A percentile compares a stretch with the other conserved stretches of the same genome.
These are phyloP conservation scores for Galleria mellonella DNA, from an alignment of 1,140 invertebrate genomes.

Conservation along the genomic window DNA sequence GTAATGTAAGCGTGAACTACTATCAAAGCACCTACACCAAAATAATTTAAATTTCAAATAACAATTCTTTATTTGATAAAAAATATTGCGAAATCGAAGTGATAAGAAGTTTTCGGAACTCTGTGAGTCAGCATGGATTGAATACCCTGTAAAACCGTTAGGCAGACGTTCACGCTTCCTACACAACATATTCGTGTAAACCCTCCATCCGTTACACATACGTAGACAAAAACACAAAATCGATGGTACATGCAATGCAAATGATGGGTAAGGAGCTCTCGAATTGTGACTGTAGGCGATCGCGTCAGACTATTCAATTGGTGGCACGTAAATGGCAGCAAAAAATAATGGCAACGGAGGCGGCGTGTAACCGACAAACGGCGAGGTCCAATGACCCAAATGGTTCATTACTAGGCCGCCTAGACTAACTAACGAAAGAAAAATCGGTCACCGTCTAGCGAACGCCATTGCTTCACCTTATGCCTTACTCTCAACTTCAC, in stretches of 20 bases:
- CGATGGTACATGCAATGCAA: slow-evolving; percentile 19
- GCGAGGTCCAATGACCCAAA: slow-evolving; percentile 71
- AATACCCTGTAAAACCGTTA: slow-evolving; percentile 32
- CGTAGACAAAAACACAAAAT: slow-evolving; percentile 23
- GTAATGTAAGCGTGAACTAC: too few relatives aligned
- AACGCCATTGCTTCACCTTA: slow-evolving; percentile 6
- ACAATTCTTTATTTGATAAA: too few relatives aligned
- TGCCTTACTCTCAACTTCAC: background rate
- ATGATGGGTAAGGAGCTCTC: slow-evolving; percentile 18
- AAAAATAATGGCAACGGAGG: slow-evolving; percentile 61
- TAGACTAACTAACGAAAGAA: slow-evolving; percentile 58
- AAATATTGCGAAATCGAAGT: background rate
- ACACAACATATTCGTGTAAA: slow-evolving; percentile 26
- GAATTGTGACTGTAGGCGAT: slow-evolving; percentile 26
- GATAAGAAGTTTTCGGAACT: too few relatives aligned
- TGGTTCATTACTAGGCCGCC: slow-evolving; percentile 57
- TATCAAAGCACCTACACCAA: too few relatives aligned
- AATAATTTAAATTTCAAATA: too few relatives aligned
- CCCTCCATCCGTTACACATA: slow-evolving; percentile 25
- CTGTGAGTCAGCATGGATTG: too few relatives aligned
- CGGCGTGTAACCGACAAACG: slow-evolving; percentile 48
- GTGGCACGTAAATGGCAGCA: slow-evolving; percentile 42
- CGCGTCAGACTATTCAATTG: slow-evolving; percentile 37
- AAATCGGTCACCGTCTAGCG: slow-evolving; percentile 42
- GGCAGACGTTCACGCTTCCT: slow-evolving; percentile 16